Base-by-base conservation (phyloP, 1,140 invertebrate species). In the Drosophila miranda region DNA sequence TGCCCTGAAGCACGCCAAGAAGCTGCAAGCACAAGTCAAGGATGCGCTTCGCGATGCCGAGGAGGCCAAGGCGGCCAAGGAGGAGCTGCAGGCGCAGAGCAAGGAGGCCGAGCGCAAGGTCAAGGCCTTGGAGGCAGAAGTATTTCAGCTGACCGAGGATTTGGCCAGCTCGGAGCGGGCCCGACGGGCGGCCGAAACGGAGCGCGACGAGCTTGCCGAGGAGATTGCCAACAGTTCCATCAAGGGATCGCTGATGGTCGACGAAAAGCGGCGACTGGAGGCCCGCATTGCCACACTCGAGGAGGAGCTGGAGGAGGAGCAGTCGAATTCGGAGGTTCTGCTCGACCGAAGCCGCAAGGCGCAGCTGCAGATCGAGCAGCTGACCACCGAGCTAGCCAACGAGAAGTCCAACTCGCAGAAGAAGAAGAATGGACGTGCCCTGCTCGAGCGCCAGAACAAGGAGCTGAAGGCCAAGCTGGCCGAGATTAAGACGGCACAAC, bases 231-330 rank as follows among this genome's bases (percentile, higher is more conserved):
- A 94, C 71, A 95, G 95, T 79, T 93, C 94, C 5, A 96, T 94
- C 84, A 96, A 96, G 92, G 92, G 94, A 64, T 95, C 95, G 6
- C 90, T 98, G 9, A 93, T 98, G 91, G 92, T 97, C 6, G 99
- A 99, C 89, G 99, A 99, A 86, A 99, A 99, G 92, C 95, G 98
- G 53, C 95, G 98, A 4, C 92, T 99, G n/a, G 99, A 99, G 91
- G 96, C 97, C 30, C 94, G 97, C 89, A 98, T 99, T 84, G 94
- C 95, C 2, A 95, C 97, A 0, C 93, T 99, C 0, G 98, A 99
- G 90, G 98, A 99, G 89, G 98, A 99, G 90, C 91, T 99, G 8
- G 98, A 99, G 79, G 98, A 99, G 89, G 98, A 99, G 91, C 97
- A 99, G 90, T 96, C 94, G 42, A 99, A 98, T 91, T 95, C 94